These are phyloP conservation scores for Tetraodon nigroviridis DNA, from an alignment of 2,113 vertebrate species.

Conservation along the genomic window DNA sequence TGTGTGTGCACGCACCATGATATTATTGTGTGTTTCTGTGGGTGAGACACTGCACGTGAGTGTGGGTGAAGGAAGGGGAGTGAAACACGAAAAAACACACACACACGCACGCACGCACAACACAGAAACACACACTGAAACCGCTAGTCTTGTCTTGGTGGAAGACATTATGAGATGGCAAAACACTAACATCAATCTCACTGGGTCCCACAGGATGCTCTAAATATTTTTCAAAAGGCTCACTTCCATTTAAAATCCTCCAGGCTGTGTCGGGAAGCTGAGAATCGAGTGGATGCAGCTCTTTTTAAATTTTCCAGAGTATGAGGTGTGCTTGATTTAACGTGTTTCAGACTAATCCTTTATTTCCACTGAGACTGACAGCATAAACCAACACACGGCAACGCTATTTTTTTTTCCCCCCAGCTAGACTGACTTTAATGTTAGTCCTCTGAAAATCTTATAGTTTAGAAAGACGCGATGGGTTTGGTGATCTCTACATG, in stretches of 20 bases:
- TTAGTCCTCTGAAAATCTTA: neutral
- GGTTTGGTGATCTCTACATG: conserved; percentile 26
- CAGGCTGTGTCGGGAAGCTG: conserved; percentile 45
- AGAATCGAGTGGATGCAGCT: conserved; percentile 32
- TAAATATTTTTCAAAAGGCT: conserved; percentile 61
- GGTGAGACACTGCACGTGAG: conserved; percentile 15
- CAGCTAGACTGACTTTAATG: neutral
- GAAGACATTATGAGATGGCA: conserved; percentile 58
- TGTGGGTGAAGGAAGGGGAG: conserved; percentile 16
- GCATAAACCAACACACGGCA: conserved; percentile 9
- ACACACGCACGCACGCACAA: conserved; percentile 44
- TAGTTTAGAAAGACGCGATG: neutral
- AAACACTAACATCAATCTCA: conserved; percentile 62
- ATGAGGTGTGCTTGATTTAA: conserved; percentile 33
- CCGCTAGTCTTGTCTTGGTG: conserved; percentile 61
- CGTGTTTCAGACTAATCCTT: conserved; percentile 34
- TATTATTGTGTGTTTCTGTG: conserved; percentile 39
- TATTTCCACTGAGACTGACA: conserved; percentile 36
- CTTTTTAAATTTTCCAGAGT: conserved; percentile 44
- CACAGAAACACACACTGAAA: conserved; percentile 38
- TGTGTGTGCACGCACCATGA: conserved; percentile 6
- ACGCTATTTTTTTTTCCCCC: neutral
- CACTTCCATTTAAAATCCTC: conserved; percentile 62
- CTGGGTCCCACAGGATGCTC: conserved; percentile 44
- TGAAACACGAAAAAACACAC: conserved; percentile 32